A percentile compares a stretch with the other conserved stretches of the same genome.
These are phyloP conservation scores for Euproctis similis DNA, from an alignment of 2,888 invertebrate species.

Conservation along the genomic window DNA sequence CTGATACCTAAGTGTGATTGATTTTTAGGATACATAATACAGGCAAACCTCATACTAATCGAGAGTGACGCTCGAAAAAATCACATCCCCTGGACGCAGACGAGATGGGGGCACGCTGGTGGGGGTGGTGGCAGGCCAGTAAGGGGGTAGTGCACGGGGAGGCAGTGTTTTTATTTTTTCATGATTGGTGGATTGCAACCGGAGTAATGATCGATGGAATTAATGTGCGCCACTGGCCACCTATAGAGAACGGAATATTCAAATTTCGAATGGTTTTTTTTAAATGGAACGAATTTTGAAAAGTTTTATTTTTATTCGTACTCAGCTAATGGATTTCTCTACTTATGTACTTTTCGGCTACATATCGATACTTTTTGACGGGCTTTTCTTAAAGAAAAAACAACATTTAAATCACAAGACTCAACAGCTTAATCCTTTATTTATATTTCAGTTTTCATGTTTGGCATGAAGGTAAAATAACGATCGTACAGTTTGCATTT, in stretches of 20 bases:
- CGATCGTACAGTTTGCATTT: too few relatives aligned
- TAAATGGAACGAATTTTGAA: conserved; percentile 19
- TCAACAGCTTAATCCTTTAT: too few relatives aligned
- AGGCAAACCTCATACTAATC: conserved; percentile 39
- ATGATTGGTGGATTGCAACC: conserved; percentile 73
- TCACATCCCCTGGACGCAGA: conserved; percentile 54
- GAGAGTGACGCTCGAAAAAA: conserved; percentile 67
- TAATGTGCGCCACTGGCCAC: conserved; percentile 62
- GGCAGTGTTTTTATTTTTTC: conserved; percentile 70
- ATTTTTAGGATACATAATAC: conserved; percentile 25
- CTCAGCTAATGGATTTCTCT: too few relatives aligned
- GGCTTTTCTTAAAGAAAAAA: too few relatives aligned
- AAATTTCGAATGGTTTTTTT: conserved; percentile 21
- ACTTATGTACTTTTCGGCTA: too few relatives aligned
- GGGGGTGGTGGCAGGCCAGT: conserved; percentile 12
- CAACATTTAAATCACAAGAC: too few relatives aligned
- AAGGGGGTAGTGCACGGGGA: conserved; percentile 50
- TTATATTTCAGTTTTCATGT: too few relatives aligned
- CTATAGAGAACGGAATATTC: conserved; percentile 28
- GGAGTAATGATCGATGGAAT: conserved; percentile 75
- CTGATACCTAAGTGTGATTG: conserved; percentile 20
- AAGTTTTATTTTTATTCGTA: too few relatives aligned
- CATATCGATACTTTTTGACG: too few relatives aligned
- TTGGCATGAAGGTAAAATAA: too few relatives aligned
- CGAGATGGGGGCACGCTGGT: conserved; percentile 22